A percentile compares a stretch with the other conserved stretches of the same genome.
Evolutionary conservation across 2,113 vertebrate genomes (phyloP).

Genomic region (Nestor notabilis): DNA sequence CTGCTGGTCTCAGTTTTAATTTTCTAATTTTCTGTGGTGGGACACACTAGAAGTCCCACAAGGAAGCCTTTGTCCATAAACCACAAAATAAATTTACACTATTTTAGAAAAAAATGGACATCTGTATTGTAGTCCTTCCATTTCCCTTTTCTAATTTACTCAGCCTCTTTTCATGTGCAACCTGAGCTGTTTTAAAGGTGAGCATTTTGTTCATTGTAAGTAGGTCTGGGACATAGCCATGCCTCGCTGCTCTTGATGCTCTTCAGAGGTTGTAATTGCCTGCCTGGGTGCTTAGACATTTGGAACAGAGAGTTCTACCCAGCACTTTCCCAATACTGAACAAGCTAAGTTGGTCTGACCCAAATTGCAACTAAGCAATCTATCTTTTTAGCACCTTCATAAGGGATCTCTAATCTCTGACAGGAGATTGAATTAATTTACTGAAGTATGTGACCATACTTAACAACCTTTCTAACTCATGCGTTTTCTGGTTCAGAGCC

Average conservation of each 20-base stretch:
- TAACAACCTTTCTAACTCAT: conserved; percentile 45
- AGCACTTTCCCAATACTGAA: neutral
- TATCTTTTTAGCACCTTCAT: conserved; percentile 56
- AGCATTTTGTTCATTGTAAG: neutral
- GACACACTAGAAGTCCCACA: neutral
- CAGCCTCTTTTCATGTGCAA: neutral
- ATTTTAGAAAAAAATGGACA: neutral
- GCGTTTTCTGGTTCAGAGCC: conserved; percentile 19
- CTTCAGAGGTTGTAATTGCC: conserved; percentile 25
- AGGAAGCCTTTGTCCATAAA: neutral
- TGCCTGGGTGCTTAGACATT: neutral
- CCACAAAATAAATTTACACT: neutral
- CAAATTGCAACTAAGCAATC: conserved; percentile 47
- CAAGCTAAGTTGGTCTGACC: neutral
- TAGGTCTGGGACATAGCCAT: neutral
- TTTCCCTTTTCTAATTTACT: neutral
- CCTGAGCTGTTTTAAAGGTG: neutral
- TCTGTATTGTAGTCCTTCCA: neutral
- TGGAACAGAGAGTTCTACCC: neutral
- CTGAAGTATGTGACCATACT: conserved; percentile 59
- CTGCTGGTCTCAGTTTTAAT: neutral
- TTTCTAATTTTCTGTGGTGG: neutral
- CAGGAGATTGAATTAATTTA: conserved; percentile 67
- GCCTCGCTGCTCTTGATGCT: neutral
- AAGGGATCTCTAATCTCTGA: conserved; percentile 63